A percentile compares a stretch with the other conserved stretches of the same genome.
Conservation (phyloP, 2,888 invertebrate genomes). For the Elmis aenea region DNA sequence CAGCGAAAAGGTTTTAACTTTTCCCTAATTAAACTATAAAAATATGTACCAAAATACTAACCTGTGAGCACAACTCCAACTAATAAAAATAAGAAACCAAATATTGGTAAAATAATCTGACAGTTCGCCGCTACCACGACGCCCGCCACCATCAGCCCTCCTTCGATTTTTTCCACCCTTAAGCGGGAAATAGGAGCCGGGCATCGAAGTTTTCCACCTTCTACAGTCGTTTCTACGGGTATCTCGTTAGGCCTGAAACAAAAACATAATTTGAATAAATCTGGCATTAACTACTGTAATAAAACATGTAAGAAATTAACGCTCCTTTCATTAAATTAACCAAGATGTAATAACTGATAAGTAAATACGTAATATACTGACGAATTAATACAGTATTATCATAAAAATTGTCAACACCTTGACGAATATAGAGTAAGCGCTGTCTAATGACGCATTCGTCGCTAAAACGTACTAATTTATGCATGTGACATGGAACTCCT, state of each 20-base stretch:
- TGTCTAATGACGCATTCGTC: too few species aligned
- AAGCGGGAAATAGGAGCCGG: conserved; percentile 65
- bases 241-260: conserved; percentile 56
- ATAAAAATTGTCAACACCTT: too few species aligned
- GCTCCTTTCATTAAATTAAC: too few species aligned
- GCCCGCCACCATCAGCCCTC: conserved; percentile 70
- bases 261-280: not conserved
- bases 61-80: conserved; percentile 72
- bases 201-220: conserved; percentile 51
- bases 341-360: too few species aligned
- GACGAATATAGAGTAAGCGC: too few species aligned
- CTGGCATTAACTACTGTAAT: not conserved
- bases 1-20: too few species aligned
- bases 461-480: too few species aligned
- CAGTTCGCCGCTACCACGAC: conserved; percentile 74
- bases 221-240: conserved; percentile 52
- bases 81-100: conserved; percentile 70
- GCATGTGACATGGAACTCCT: too few species aligned
- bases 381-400: too few species aligned
- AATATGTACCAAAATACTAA: conserved; percentile 38
- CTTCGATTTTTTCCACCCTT: conserved; percentile 71
- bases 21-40: too few species aligned
- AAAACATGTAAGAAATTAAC: not conserved
- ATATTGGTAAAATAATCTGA: conserved; percentile 70
- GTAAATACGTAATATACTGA: too few species aligned